Conservation (phyloP, 2,888 invertebrate genomes). For the Oxystoma pomonae region DNA sequence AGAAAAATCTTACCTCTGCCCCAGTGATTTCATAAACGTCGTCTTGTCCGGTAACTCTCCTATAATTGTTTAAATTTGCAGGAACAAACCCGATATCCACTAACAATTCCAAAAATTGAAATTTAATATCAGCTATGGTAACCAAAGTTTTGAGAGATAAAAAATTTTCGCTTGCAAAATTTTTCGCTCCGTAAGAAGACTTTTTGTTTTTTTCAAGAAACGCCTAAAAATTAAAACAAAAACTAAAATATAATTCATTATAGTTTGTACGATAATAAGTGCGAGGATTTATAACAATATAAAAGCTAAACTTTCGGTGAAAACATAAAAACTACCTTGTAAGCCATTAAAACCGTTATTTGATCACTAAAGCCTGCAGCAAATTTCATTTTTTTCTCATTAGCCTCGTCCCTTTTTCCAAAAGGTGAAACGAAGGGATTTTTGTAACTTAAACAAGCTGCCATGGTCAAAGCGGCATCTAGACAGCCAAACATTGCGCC, state of each 20-base stretch:
- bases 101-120: conserved; percentile 70
- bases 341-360: conserved; percentile 78
- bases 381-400: conserved; percentile 70
- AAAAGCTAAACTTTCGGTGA: background rate
- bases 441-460: conserved; percentile 76
- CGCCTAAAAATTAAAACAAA: conserved; percentile 52
- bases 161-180: conserved; percentile 80
- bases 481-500: conserved; percentile 91
- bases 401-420: conserved; percentile 66
- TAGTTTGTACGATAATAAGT: too few relatives aligned
- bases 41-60: conserved; percentile 57
- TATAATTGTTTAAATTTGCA: conserved; percentile 56
- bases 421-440: conserved; percentile 75
- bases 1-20: conserved; percentile 32
- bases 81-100: conserved; percentile 78
- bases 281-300: background rate
- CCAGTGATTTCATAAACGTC: conserved; percentile 51
- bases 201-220: conserved; percentile 70
- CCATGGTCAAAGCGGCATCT: conserved; percentile 88
- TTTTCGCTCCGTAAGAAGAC: conserved; percentile 66
- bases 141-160: conserved; percentile 77
- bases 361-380: conserved; percentile 83
- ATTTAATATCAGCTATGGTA: conserved; percentile 83
- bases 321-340: conserved; percentile 56
- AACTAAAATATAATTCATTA: background rate